phyloP scores from a whole-genome alignment of 2,888 invertebrate species.

The Parelbella ahira region DNA sequence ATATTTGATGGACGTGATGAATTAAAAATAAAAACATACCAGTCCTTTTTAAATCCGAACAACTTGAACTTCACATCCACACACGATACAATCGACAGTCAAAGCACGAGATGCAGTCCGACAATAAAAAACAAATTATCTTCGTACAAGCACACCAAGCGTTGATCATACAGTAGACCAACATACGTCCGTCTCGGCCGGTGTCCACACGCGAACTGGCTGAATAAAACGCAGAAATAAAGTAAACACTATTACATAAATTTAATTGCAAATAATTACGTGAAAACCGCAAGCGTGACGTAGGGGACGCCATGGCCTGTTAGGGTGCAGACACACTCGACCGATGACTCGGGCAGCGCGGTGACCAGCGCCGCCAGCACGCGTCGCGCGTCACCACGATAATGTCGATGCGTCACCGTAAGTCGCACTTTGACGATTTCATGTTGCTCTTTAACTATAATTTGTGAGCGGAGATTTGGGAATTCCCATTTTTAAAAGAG shows the following conservation, averaged over 20 bases:
- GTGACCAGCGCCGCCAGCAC: no score
- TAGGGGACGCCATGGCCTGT: slow-evolving; percentile 34
- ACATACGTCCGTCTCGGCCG: slow-evolving; percentile 34
- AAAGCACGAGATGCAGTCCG: neutral
- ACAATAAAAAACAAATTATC: neutral
- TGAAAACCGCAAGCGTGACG: slow-evolving; percentile 60
- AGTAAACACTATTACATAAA: slow-evolving; percentile 64
- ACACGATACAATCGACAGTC: neutral
- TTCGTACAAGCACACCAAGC: slow-evolving; percentile 24
- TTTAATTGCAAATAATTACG: slow-evolving; percentile 68
- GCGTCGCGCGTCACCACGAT: no score
- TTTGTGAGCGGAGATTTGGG: no score
- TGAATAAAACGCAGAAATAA: slow-evolving; percentile 46
- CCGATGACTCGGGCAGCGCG: no score
- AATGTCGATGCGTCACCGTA: no score
- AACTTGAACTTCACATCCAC: slow-evolving; percentile 9
- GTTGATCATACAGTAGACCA: neutral
- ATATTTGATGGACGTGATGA: slow-evolving; percentile 2
- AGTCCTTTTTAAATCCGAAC: slow-evolving; percentile 10
- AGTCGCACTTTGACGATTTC: no score
- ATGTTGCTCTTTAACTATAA: no score
- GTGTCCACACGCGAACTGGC: slow-evolving; percentile 44
- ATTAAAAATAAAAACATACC: slow-evolving; percentile 13
- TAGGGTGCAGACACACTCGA: no score
- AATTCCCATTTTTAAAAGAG: no score